These are phyloP conservation scores for Clarias platycephalus DNA, from an alignment of 2,797 vertebrate genomes.

Conservation along the genomic window DNA sequence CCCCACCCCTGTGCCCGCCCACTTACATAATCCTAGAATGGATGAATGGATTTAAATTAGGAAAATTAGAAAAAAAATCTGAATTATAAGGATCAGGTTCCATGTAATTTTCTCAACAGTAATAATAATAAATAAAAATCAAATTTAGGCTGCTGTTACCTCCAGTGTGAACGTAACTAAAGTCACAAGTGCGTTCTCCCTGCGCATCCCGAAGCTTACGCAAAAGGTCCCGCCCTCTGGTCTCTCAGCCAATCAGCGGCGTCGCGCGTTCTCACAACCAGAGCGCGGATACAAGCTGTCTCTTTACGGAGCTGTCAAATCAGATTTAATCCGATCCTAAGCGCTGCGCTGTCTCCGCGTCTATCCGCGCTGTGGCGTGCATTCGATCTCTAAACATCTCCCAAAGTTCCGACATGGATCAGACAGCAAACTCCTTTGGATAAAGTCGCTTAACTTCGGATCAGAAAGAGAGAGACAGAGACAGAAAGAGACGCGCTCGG, in stretches of 20 bases:
- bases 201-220: background rate
- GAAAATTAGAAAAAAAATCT: too few species aligned
- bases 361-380: constrained; percentile 56
- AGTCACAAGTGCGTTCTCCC: background rate
- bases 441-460: constrained; percentile 32
- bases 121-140: too few species aligned
- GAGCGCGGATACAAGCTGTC: constrained; percentile 62
- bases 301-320: constrained; percentile 81
- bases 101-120: too few species aligned
- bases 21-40: too few species aligned
- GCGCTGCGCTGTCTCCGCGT: constrained; percentile 69
- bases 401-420: constrained; percentile 56
- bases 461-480: background rate
- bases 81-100: too few species aligned
- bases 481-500: constrained; percentile 35
- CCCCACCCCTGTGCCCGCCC: too few species aligned
- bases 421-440: constrained; percentile 45
- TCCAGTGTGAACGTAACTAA: background rate
- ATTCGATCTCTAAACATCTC: background rate
- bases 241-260: constrained; percentile 58
- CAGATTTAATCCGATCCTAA: constrained; percentile 80
- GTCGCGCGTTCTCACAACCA: background rate
- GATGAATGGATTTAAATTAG: too few species aligned
- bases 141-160: too few species aligned
- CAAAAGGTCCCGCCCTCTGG: constrained; percentile 63